Percentiles rank a stretch among this genome's conserved stretches.
Conservation (phyloP, 2,797 vertebrate species). For the Acanthurus tractus region DNA sequence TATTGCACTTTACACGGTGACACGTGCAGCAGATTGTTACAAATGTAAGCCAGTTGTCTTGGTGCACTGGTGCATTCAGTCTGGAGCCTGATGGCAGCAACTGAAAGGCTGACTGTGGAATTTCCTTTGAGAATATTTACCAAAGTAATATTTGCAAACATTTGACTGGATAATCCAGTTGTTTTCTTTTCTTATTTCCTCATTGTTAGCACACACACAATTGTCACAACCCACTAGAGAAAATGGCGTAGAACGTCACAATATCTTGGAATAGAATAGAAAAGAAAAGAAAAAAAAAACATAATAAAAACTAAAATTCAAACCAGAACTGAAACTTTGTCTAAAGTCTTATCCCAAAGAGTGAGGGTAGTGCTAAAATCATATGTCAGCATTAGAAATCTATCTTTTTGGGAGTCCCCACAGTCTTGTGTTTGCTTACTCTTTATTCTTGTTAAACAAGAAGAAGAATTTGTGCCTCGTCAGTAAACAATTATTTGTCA, state of each 20-base stretch:
- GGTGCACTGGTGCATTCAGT: background rate
- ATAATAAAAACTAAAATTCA: background rate
- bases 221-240: background rate
- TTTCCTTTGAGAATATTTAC: background rate
- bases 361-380: no score
- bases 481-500: background rate
- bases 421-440: no score
- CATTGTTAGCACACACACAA: background rate
- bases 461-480: background rate
- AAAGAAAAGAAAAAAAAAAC: background rate
- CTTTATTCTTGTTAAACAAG: background rate
- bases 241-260: background rate
- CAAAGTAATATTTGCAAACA: background rate
- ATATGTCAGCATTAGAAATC: no score
- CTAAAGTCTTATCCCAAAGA: background rate
- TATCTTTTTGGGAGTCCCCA: no score
- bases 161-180: background rate
- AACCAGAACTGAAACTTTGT: background rate
- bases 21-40: background rate
- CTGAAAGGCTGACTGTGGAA: background rate
- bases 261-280: no score
- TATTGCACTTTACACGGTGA: background rate
- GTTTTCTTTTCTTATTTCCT: slow-evolving; percentile 6
- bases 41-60: background rate
- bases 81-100: background rate